Evolutionary conservation across 2,797 vertebrate genomes (phyloP), one percentile per base, ranked within the genome.

Genomic region (Periophthalmus magnuspinnatus): DNA sequence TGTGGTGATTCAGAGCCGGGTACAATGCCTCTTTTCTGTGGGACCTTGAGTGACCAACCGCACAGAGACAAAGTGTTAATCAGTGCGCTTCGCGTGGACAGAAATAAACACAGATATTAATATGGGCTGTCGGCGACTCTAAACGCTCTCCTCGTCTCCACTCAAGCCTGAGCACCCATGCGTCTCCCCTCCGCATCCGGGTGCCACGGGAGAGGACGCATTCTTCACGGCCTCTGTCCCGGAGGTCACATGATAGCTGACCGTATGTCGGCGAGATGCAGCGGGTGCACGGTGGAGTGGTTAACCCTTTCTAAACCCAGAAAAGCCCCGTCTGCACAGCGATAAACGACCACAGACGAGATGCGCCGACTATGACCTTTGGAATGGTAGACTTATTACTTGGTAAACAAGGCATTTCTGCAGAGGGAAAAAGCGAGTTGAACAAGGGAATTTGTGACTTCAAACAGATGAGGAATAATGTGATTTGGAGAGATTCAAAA

Each of bases 221-320:
- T 34, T 59, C 33, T 33, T 19, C 32, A 34, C 33, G 33, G 32
- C 58, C 19, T 7, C 9, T n/a, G 58, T 60, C 58, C 58, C 33
- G 33, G 58, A 60, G 58, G 58, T 60, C 58, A 38, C 19, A 13
- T 60, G 58, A n/a, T 36, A 60, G 60, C 58, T 17, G 58, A 21
- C 19, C 58, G n/a, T 38, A 60, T 21, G 58, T 33, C 32, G 8
- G 19, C 11, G 58, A 60, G 32, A 38, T 36, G 32, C 33, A 36
- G 32, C 17, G 17, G 34, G 17, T 8, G 16, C 22, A 8, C 28
- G 4, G 58, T 60, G 33, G 19, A 5, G 34, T 36, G 9, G 0
- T 60, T 60, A 60, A 60, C 58, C 58, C 58, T 36, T 36, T n/a
- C 2, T 11, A n/a, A 60, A 33, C 19, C 9, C 52, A 21, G 11